phyloP scores from a whole-genome alignment of 1,140 invertebrate genomes.

The Euglossa dilemma region DNA sequence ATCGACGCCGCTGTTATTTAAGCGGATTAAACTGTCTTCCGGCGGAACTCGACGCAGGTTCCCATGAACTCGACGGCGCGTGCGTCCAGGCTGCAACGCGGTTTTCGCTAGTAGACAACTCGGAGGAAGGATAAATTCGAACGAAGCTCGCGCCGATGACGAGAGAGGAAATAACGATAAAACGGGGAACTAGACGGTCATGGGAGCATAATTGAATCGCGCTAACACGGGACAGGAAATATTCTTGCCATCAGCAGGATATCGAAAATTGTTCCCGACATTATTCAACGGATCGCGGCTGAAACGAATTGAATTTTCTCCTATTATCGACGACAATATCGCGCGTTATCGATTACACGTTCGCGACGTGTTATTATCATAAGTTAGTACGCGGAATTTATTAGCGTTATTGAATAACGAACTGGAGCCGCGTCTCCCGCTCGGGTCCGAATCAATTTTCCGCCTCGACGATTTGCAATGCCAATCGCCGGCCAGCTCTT shows the following conservation, averaged over 20 bases:
- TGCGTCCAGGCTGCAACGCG: not conserved
- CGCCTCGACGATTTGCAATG: not conserved
- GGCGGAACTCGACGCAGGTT: not conserved
- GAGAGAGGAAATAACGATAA: not conserved
- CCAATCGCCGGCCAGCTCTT: not conserved
- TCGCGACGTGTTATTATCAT: constrained; percentile 31
- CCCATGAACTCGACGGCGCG: too few species aligned
- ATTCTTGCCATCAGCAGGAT: constrained; percentile 18
- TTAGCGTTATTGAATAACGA: constrained; percentile 18
- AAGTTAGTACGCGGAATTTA: constrained; percentile 28
- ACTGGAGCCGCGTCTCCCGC: not conserved
- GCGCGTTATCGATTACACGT: constrained; percentile 34
- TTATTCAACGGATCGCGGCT: constrained; percentile 12
- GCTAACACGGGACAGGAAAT: not conserved
- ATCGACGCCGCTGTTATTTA: constrained; percentile 16
- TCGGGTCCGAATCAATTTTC: not conserved
- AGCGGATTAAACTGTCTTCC: constrained; percentile 15
- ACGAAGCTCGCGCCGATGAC: not conserved
- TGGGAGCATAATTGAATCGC: constrained; percentile 1
- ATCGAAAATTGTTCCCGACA: constrained; percentile 13
- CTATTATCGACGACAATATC: constrained; percentile 37
- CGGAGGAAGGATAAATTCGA: not conserved
- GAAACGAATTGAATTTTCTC: constrained; percentile 41
- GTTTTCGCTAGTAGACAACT: not conserved
- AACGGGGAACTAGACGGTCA: not conserved